Conservation (phyloP, 2,113 vertebrate genomes). For the Alouatta palliata region DNA sequence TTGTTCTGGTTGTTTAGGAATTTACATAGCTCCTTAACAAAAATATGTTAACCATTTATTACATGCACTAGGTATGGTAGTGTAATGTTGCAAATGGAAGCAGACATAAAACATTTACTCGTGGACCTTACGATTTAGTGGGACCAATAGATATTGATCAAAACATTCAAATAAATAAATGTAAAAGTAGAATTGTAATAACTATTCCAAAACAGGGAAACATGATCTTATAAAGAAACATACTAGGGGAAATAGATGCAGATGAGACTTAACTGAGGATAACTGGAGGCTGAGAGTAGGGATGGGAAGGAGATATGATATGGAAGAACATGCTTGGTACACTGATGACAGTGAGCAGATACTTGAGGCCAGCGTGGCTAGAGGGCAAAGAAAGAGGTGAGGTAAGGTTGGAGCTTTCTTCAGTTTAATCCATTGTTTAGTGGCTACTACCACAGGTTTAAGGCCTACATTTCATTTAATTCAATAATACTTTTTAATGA, state of each 20-base stretch:
- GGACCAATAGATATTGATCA: background rate
- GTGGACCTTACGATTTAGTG: background rate
- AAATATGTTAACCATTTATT: background rate
- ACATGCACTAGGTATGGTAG: background rate
- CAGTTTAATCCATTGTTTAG: background rate
- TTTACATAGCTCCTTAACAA: background rate
- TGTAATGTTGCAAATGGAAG: background rate
- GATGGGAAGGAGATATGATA: background rate
- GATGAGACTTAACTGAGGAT: background rate
- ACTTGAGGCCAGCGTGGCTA: rapidly evolving
- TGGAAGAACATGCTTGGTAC: background rate
- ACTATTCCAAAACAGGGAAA: background rate
- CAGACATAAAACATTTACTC: background rate
- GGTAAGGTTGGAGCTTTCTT: background rate
- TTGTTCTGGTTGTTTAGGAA: background rate
- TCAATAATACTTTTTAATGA: background rate
- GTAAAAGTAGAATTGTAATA: background rate
- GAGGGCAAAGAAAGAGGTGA: background rate
- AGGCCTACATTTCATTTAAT: background rate
- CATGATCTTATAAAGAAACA: background rate
- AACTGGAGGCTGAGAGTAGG: background rate
- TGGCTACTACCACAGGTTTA: background rate
- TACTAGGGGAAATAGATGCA: background rate
- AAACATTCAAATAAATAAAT: background rate
- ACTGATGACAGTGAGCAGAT: background rate